phyloP scores from a whole-genome alignment of 2,797 vertebrate genomes.

The Cuniculus paca region DNA sequence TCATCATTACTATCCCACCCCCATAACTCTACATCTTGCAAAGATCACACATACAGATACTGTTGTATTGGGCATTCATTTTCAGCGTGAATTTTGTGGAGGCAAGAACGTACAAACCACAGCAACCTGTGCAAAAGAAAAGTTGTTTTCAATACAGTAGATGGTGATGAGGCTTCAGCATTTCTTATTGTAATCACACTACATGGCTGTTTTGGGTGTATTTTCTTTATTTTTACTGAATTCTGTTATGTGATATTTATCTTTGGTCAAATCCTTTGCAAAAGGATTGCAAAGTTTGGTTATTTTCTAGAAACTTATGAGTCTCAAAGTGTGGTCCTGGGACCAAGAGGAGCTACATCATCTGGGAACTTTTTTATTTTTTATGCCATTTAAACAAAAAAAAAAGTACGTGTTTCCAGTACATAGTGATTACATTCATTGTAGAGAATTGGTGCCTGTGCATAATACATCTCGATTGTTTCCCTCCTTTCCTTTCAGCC shows the following conservation, averaged over 20 bases:
- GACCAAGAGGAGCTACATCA: neutral
- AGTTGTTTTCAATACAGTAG: neutral
- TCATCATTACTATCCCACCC: neutral
- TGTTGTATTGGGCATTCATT: neutral
- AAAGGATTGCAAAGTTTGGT: neutral
- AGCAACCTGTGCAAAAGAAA: neutral
- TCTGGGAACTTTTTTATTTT: neutral
- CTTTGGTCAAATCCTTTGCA: neutral
- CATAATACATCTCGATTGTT: neutral
- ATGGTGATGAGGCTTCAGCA: neutral
- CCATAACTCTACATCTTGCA: neutral
- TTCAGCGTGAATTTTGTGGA: neutral
- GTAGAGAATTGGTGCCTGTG: neutral
- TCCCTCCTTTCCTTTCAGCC: neutral
- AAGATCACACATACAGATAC: neutral
- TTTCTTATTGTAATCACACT: neutral
- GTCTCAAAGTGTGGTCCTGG: neutral
- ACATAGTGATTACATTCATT: neutral
- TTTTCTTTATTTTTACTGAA: slow-evolving; percentile 28
- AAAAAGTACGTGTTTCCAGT: neutral
- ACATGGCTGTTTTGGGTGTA: neutral
- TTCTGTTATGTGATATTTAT: slow-evolving; percentile 18
- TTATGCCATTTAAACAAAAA: neutral
- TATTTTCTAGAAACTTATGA: neutral
- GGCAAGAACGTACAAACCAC: neutral